Conservation (phyloP, 2,888 invertebrate genomes). For the Noctua fimbriata region DNA sequence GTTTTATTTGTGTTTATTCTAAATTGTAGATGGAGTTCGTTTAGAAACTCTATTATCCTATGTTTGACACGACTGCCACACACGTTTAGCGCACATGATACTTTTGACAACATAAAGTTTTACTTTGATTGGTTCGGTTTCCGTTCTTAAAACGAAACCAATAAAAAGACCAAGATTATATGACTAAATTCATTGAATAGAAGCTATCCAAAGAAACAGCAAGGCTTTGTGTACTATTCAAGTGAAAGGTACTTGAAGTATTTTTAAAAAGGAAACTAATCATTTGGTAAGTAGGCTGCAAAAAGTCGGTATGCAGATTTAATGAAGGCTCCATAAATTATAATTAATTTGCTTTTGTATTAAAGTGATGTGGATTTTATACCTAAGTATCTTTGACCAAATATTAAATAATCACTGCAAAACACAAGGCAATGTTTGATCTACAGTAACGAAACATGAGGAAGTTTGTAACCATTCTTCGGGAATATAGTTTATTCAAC, state of each 20-base stretch:
- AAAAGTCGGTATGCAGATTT: not conserved
- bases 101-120: constrained; percentile 11
- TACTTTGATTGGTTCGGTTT: constrained; percentile 31
- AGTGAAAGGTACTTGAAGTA: not conserved
- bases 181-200: constrained; percentile 14
- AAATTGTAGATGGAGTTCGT: constrained; percentile 13
- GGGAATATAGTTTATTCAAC: constrained; percentile 49
- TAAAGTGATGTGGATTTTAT: constrained; percentile 4
- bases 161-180: constrained; percentile 18
- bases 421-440: constrained; percentile 40
- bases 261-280: constrained; percentile 15
- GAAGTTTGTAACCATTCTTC: constrained; percentile 63
- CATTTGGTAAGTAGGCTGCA: constrained; percentile 30
- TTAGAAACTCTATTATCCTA: constrained; percentile 26
- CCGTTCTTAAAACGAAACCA: constrained; percentile 32
- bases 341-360: not conserved
- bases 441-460: constrained; percentile 30
- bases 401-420: not conserved
- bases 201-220: constrained; percentile 10
- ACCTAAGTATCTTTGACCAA: not conserved
- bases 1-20: not conserved
- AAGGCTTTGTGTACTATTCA: constrained; percentile 14
- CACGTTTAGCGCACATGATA: constrained; percentile 30
- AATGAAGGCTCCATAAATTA: not conserved
- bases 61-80: constrained; percentile 10